These are phyloP conservation scores for Drosophila tani DNA, from an alignment of 1,140 invertebrate genomes.

Conservation along the genomic window DNA sequence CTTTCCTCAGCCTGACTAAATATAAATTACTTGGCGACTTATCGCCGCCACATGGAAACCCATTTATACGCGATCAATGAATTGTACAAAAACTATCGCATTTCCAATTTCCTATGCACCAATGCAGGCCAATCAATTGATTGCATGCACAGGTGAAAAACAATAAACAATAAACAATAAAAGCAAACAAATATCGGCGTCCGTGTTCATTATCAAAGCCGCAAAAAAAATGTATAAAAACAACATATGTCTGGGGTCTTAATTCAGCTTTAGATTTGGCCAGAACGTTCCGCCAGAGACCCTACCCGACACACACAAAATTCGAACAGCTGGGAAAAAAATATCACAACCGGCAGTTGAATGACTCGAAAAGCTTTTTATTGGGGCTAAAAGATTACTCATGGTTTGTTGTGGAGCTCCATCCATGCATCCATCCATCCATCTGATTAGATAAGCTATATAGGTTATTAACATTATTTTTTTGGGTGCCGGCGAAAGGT, in stretches of 20 bases:
- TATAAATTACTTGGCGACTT: constrained; percentile 12
- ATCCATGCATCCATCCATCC: background rate
- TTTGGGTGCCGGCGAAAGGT: constrained; percentile 19
- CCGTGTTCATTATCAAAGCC: constrained; percentile 37
- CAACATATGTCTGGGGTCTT: constrained; percentile 33
- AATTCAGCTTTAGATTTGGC: constrained; percentile 13
- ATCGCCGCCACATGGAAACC: constrained; percentile 39
- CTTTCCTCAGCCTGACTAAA: constrained; percentile 20
- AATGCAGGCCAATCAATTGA: constrained; percentile 23
- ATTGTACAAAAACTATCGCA: constrained; percentile 14
- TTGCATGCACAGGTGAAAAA: constrained; percentile 18
- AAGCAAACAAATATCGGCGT: constrained; percentile 34
- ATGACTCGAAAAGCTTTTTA: constrained; percentile 41
- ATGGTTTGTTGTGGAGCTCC: constrained; percentile 37
- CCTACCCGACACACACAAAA: constrained; percentile 2
- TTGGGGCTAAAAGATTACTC: constrained; percentile 36
- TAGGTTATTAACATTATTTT: constrained; percentile 28
- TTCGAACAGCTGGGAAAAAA: constrained; percentile 9
- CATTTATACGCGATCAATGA: constrained; percentile 24
- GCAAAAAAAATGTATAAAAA: constrained; percentile 12
- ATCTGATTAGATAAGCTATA: constrained; percentile 41
- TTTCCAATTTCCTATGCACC: constrained; percentile 42
- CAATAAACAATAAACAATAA: constrained; percentile 42
- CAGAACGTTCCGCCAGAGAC: constrained; percentile 21
- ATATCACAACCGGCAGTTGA: constrained; percentile 32